Evolutionary conservation across 2,888 invertebrate species (phyloP), one percentile per base, ranked within the genome.

Genomic region (Scrobipalpa atriplicella): DNA sequence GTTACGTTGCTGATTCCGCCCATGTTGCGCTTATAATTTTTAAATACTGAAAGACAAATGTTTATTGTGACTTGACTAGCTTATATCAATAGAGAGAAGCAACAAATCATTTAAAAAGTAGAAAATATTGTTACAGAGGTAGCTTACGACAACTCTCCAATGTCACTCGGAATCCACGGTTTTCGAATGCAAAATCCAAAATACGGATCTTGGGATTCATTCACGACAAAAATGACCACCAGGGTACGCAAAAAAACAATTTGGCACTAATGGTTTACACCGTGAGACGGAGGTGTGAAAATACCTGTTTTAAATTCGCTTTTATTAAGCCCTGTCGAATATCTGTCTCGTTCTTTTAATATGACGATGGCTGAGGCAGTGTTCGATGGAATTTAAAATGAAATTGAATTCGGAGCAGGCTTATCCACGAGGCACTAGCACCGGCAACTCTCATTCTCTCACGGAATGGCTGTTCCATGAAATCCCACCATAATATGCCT

Each of bases 371-470:
- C 9, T 38, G 38, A 38, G 58, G 38, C 7, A 13, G 21, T 56
- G 21, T 56, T 21, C 3, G 21, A 21, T 13, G 1, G 54, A 29
- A 10, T 56, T 29, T 13, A 56, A 56, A 21, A 29, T 56, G 54
- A 8, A 62, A 7, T 62, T 47, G 43, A n/a, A 19, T 58, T 58
- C 38, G 16, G 29, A 58, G 38, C 16, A 16, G 38, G 29, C 16
- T 56, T n/a, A 47, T 36, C 61, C 62, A 62, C 62, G 41, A 29
- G 43, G 58, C 58, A 58, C 58, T 36, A 41, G 61, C 61, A 61
- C 61, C 16, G 62, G 36, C 41, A 47, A 62, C 62, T 62, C 62
- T 62, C 62, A 62, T 62, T 21, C 43, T 21, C 41, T 62, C 62
- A 62, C 62, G 21, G 21, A 62, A 56, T 56, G 10, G 21, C 13